Conservation (phyloP, 2,113 vertebrate genomes). For the Indicator maculatus region DNA sequence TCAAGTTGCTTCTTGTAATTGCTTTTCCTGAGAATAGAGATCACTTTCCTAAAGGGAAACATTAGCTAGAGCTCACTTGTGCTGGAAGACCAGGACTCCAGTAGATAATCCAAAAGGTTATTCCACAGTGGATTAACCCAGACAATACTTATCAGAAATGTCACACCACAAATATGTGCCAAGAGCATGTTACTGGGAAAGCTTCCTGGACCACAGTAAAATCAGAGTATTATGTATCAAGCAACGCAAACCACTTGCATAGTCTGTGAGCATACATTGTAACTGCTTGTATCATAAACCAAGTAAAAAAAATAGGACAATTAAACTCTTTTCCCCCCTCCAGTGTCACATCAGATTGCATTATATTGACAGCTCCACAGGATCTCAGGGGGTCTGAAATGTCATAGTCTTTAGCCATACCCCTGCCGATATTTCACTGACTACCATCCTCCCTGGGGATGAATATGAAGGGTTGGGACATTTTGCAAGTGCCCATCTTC, state of each 20-base stretch:
- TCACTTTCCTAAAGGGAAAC: not conserved
- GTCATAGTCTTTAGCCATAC: not conserved
- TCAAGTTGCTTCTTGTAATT: not conserved
- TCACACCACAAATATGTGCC: constrained; percentile 10
- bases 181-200: not conserved
- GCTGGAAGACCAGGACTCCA: not conserved
- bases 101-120: constrained; percentile 32
- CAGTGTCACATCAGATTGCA: not conserved
- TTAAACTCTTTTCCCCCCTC: not conserved
- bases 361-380: not conserved
- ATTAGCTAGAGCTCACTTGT: not conserved
- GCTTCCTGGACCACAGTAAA: not conserved
- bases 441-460: not conserved
- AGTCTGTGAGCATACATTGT: not conserved
- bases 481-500: not conserved
- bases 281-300: not conserved
- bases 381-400: not conserved
- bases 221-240: not conserved
- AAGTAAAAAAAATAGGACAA: not conserved
- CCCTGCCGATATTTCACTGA: not conserved
- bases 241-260: not conserved
- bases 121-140: constrained; percentile 31
- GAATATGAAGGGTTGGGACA: not conserved
- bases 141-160: constrained; percentile 33
- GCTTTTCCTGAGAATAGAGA: not conserved